A percentile compares a stretch with the other conserved stretches of the same genome.
Conservation (phyloP, 2,888 invertebrate species). For the Lepidocyrtoides sp. region DNA sequence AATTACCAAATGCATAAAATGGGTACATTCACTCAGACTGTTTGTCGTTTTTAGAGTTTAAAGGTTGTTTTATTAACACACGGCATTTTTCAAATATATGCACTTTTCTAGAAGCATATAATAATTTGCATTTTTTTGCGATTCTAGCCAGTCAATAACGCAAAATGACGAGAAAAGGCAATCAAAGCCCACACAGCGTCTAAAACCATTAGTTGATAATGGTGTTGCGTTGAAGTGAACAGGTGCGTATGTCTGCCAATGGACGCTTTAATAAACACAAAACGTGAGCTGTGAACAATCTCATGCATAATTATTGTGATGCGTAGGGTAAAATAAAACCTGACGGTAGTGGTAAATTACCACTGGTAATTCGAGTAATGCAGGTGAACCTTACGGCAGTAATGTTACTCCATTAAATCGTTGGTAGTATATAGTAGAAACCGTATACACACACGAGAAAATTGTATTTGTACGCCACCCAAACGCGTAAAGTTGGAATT, state of each 20-base stretch:
- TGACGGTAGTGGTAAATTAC: neutral
- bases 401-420: neutral
- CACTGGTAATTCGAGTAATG: neutral
- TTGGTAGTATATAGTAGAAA: constrained; percentile 38
- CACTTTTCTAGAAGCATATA: too few species aligned
- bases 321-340: neutral
- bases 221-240: constrained; percentile 11
- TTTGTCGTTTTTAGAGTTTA: too few species aligned
- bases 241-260: constrained; percentile 28
- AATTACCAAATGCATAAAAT: too few species aligned
- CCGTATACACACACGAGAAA: constrained; percentile 62
- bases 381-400: neutral
- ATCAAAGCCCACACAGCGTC: constrained; percentile 57
- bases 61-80: neutral
- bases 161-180: constrained; percentile 6
- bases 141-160: neutral
- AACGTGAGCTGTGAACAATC: neutral
- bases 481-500: neutral
- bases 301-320: constrained; percentile 14
- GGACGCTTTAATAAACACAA: constrained; percentile 19
- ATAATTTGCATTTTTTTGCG: neutral
- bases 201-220: constrained; percentile 17
- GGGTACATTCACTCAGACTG: too few species aligned
- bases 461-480: neutral
- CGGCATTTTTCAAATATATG: neutral